These are phyloP conservation scores for Aradus depressus DNA, from an alignment of 2,888 invertebrate species.

Conservation along the genomic window DNA sequence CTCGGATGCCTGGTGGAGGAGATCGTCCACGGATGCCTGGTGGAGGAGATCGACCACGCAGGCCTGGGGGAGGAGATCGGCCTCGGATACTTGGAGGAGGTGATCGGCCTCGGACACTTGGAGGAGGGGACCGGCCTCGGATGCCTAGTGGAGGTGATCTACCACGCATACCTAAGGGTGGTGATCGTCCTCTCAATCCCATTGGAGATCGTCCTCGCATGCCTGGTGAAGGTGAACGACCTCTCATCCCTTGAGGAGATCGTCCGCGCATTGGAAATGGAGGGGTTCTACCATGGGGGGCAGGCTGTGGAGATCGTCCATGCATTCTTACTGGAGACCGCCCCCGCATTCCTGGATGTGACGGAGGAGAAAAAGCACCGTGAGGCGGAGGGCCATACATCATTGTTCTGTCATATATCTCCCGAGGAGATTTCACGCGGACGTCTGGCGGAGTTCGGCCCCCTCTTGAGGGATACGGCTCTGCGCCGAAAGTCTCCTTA, in stretches of 20 bases:
- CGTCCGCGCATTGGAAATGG: background rate
- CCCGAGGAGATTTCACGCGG: too few species aligned
- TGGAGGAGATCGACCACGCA: background rate
- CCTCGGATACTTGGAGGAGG: background rate
- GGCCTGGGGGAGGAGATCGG: background rate
- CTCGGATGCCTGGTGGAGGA: conserved; percentile 8
- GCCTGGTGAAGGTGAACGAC: background rate
- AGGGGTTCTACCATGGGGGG: background rate
- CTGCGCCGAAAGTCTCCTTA: conserved; percentile 7
- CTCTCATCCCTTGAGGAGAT: background rate
- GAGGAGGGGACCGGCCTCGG: conserved; percentile 1
- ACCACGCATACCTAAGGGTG: conserved; percentile 1
- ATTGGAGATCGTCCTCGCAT: conserved; percentile 1
- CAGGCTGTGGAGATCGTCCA: background rate
- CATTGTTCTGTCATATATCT: background rate
- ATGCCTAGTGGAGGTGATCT: conserved; percentile 2
- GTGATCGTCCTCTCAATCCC: background rate
- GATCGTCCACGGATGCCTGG: background rate
- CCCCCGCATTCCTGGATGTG: conserved; percentile 4
- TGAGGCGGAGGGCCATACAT: background rate
- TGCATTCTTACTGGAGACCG: background rate
- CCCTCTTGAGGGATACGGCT: background rate
- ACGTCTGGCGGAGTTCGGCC: background rate
- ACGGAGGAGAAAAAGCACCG: background rate
- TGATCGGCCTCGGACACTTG: background rate